phyloP scores from a whole-genome alignment of 1,140 invertebrate species.

The Bombus huntii region DNA sequence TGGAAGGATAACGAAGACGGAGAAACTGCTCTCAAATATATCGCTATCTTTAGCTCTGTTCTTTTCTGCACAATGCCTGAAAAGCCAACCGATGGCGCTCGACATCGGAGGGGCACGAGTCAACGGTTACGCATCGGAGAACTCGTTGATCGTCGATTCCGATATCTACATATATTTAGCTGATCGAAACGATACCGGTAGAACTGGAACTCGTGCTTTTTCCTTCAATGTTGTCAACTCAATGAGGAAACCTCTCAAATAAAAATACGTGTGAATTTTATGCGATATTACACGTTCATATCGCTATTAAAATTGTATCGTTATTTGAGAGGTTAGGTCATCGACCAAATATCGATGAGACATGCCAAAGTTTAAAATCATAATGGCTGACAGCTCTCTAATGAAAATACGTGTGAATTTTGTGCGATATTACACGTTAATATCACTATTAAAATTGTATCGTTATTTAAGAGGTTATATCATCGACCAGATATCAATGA shows the following conservation, averaged over 20 bases:
- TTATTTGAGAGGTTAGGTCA: no score
- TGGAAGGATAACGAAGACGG: not conserved
- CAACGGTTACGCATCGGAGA: conserved; percentile 24
- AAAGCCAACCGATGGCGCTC: not conserved
- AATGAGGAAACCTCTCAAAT: no score
- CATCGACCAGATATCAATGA: no score
- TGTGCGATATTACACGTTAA: no score
- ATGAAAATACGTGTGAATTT: no score
- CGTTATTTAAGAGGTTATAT: no score
- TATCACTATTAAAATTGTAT: no score
- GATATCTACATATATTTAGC: not conserved
- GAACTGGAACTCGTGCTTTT: conserved; percentile 20
- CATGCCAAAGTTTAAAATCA: not conserved
- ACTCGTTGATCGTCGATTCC: conserved; percentile 28
- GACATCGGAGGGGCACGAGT: conserved; percentile 8
- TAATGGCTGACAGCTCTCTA: not conserved
- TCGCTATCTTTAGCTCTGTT: conserved; percentile 36
- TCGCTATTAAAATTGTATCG: no score
- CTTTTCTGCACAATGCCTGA: not conserved
- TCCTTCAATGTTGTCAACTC: not conserved
- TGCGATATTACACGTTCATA: no score
- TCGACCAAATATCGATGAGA: no score
- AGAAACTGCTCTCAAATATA: not conserved
- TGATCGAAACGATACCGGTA: not conserved
- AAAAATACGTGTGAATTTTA: not conserved